Evolutionary conservation across 2,113 vertebrate genomes (phyloP).

Genomic region (Dasyornis broadbenti): DNA sequence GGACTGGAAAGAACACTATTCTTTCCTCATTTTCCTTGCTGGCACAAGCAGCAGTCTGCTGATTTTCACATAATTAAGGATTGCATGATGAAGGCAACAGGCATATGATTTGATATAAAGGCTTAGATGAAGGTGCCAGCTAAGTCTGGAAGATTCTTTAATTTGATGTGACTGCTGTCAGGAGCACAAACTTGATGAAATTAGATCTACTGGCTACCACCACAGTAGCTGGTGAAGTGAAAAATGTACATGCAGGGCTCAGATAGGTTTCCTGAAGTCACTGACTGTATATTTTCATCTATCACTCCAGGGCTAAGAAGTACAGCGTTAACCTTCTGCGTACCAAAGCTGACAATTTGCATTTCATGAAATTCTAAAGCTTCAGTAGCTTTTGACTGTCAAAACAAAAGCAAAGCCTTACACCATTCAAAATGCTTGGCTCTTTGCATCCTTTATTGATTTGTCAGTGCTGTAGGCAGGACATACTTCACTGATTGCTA

Average conservation of each 20-base stretch:
- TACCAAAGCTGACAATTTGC: constrained; percentile 6
- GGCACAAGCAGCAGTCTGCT: constrained; percentile 44
- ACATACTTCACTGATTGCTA: not conserved
- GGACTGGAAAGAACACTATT: constrained; percentile 14
- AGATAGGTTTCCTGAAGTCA: constrained; percentile 52
- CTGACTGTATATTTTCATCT: constrained; percentile 28
- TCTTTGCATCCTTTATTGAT: not conserved
- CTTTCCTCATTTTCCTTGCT: constrained; percentile 52
- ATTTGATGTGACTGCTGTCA: constrained; percentile 68
- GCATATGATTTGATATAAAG: constrained; percentile 65
- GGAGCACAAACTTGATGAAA: constrained; percentile 40
- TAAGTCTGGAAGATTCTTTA: constrained; percentile 54
- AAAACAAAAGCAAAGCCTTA: not conserved
- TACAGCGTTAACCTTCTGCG: constrained; percentile 33
- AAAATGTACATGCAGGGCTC: constrained; percentile 49
- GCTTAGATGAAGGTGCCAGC: constrained; percentile 62
- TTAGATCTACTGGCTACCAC: constrained; percentile 44
- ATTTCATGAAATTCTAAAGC: not conserved
- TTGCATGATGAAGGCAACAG: constrained; percentile 60
- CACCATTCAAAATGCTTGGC: not conserved
- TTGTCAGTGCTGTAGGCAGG: not conserved
- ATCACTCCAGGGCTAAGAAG: not conserved
- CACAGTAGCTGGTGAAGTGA: constrained; percentile 19
- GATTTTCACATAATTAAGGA: constrained; percentile 69
- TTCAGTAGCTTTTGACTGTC: not conserved